Base-by-base conservation (phyloP, 2,888 invertebrate genomes). In the Dolichomitus sp. region DNA sequence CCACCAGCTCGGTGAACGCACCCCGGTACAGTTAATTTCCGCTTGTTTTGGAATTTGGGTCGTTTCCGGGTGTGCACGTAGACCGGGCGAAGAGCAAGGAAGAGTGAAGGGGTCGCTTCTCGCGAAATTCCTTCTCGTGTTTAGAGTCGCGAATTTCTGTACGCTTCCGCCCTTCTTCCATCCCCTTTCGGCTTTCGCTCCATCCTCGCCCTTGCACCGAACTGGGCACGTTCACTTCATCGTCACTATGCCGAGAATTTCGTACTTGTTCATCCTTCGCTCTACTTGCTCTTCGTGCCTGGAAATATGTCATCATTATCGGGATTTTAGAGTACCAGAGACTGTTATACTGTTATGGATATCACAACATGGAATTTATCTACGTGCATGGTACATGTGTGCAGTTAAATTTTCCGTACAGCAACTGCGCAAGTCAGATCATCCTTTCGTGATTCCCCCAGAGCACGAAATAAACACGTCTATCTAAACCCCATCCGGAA, bases 31-130 rank as follows among this genome's bases (percentile, higher is more conserved):
- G 83, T 86, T 86, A 86, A 86, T 85, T 85, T 84, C 83, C 84
- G 81, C 80, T 84, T 85, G 81, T 80, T 84, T 75, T 84, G 85
- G 86, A 85, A 85, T 86, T 85, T 85, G 66, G 86, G 86, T 85
- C 86, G 77, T 70, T 81, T 77, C 80, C 73, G 77, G 61, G 65
- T 79, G 79, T 82, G 79, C 79, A 82, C 69, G 79, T n/a, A 27
- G 11, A 42, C 68, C 54, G n/a, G 17, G 66, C 61, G 57, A 17
- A 69, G 50, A 52, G 66, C 63, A 54, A 59, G 50, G 74, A 54
- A 63, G 75, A 42, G 57, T 42, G 42, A 42, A 23, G 42, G 19
- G 75, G 75, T 66, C 79, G 79, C 50, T 73, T 57, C 79, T 77
- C 52, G 59, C 52, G 72, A 85, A 80, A 85, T 84, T 85, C 85